A percentile compares a stretch with the other conserved stretches of the same genome.
phyloP scores from a whole-genome alignment of 2,888 invertebrate genomes.

The Synergus gifuensis region DNA sequence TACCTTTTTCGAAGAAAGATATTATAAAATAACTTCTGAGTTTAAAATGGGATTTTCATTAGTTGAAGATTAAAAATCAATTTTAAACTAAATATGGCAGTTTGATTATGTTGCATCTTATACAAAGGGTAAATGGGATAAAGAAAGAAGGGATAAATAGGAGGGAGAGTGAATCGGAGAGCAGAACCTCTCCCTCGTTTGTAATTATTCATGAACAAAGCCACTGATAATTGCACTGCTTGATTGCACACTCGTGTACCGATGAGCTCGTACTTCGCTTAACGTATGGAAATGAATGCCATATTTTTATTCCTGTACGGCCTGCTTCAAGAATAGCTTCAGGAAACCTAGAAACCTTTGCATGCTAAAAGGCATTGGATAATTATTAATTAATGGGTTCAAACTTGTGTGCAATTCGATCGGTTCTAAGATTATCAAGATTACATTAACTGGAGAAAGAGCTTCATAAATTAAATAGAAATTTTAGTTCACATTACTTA shows the following conservation, averaged over 20 bases:
- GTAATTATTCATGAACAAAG: constrained; percentile 75
- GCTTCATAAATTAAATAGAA: no score
- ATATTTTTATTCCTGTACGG: constrained; percentile 62
- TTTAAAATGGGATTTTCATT: no score
- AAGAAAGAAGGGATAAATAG: constrained; percentile 51
- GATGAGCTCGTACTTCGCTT: constrained; percentile 62
- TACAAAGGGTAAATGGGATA: constrained; percentile 8
- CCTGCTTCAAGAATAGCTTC: constrained; percentile 58
- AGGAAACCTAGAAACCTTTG: constrained; percentile 59
- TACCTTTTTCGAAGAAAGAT: no score
- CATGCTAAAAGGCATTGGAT: constrained; percentile 48
- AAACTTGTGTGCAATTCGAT: constrained; percentile 7
- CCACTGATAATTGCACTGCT: constrained; percentile 73
- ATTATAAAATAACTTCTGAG: no score
- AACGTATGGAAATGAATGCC: constrained; percentile 69
- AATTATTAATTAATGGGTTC: constrained; percentile 21
- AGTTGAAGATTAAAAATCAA: no score
- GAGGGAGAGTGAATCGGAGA: constrained; percentile 41
- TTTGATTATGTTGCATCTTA: constrained; percentile 14
- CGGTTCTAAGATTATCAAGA: constrained; percentile 19
- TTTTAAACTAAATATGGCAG: no score
- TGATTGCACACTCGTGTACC: constrained; percentile 72
- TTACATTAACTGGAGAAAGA: background rate
- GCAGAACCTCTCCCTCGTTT: constrained; percentile 66
- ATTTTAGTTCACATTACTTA: no score